These are phyloP conservation scores for Patagioenas fasciata DNA, from an alignment of 2,113 vertebrate species.

Conservation along the genomic window DNA sequence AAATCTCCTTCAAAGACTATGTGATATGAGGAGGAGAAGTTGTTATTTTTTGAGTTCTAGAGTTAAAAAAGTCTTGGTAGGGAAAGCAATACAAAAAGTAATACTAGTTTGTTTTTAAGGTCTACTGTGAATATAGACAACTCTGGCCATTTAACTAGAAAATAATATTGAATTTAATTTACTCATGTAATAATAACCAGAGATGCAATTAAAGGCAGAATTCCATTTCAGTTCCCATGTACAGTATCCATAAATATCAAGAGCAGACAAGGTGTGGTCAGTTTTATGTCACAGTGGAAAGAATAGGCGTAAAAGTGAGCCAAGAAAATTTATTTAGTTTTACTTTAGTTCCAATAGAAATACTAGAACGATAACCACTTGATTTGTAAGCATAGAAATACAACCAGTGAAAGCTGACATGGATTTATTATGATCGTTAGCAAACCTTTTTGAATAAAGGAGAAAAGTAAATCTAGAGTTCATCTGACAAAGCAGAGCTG, in stretches of 20 bases:
- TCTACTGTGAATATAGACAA: not conserved
- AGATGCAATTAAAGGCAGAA: not conserved
- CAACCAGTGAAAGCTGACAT: not conserved
- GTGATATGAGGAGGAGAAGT: not conserved
- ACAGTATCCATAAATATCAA: not conserved
- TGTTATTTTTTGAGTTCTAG: not conserved
- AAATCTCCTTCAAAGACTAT: not conserved
- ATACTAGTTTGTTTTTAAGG: not conserved
- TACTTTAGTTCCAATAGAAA: not conserved
- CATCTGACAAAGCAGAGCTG: not conserved
- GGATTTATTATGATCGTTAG: not conserved
- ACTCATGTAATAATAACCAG: not conserved
- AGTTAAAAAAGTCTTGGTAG: not conserved
- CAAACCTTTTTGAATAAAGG: not conserved
- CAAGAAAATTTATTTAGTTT: not conserved
- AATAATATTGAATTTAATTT: not conserved
- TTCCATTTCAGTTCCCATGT: not conserved
- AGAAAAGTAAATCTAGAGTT: not conserved
- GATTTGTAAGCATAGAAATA: not conserved
- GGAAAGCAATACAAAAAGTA: not conserved
- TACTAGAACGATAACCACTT: not conserved
- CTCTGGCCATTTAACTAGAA: not conserved
- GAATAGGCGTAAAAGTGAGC: not conserved
- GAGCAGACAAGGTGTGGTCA: not conserved
- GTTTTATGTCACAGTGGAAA: not conserved